Base-by-base conservation (phyloP, 2,797 vertebrate genomes). In the Poeciliopsis gracilis region DNA sequence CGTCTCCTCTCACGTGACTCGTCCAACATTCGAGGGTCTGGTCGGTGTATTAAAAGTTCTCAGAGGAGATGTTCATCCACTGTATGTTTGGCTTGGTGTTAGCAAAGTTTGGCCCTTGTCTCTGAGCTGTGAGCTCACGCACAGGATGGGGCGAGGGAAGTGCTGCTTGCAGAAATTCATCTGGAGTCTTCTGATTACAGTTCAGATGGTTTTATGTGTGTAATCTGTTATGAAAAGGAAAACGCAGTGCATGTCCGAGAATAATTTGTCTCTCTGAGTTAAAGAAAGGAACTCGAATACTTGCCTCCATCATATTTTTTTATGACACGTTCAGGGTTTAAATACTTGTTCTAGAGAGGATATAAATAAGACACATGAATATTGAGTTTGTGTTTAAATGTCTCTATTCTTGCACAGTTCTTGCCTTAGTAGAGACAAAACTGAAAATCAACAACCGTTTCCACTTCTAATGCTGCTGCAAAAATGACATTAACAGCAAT, bases 281-380 rank as follows among this genome's bases (percentile, higher is more conserved):
- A 71, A 79, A 87, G 80, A 75, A 66, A 41, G 55, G 84, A 82
- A 49, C 83, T 90, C 78, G 89, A 91, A 90, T 81, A 84, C 93
- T 92, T 76, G 91, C 81, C 73, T 80, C 72, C 47, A 0, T 23
- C n/a, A 23, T 38, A 36, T 63, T 36, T 20, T 20, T 63, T 33
- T 63, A 20, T 18, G 59, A 20, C 30, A 18, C 0, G 9, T 63
- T 36, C 30, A 63, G 59, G 6, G 30, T 9, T 2, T 61, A 33
- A 3, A 8, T 4, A 61, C 59, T 61, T 20, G 15, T 63, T 36
- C 36, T 3, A 36, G 15, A 36, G 15, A 63, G 59, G 59, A 30
- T 7, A 8, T 4, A 36, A 63, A 63, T 13, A 36, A 20, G 16
- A 63, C 61, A 36, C 33, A 20, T 36, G 15, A 33, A 61, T 16